Evolutionary conservation across 2,888 invertebrate genomes (phyloP), one percentile per base, ranked within the genome.

Genomic region (Apamea sordens): DNA sequence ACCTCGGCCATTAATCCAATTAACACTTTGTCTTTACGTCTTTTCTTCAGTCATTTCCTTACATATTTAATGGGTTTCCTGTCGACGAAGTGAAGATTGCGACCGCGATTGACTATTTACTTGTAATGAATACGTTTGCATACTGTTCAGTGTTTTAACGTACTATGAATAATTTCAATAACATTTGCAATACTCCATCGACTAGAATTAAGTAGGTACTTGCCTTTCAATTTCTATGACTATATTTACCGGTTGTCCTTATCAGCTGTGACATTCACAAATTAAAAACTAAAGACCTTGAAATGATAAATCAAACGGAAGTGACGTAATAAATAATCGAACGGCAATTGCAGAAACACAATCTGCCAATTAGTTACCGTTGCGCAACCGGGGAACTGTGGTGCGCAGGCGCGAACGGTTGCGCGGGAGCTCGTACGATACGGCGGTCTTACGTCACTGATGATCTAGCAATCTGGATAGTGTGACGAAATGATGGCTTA

Each of bases 311-410:
- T 65, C 73, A 77, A 86, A 82, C 84, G 87, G 81, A 82, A 89
- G 77, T 75, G 72, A 82, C 71, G 80, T 86, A 86, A 86, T 79
- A 68, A 67, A 78, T 75, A 68, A 83, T 78, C 73, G 82, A 87
- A 81, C 77, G 73, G 78, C 83, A 84, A 82, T 89, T 88, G 86
- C 86, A 86, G 81, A 85, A 84, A 77, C 73, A 86, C 81, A 80
- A 87, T 86, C 84, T 82, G 73, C 64, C 85, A 84, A 88, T 89
- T 89, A 88, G 84, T 83, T 84, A 89, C 84, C 84, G 87, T 89
- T 88, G 86, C 81, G 81, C 82, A 83, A 89, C 77, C 76, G 77
- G 63, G 69, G 75, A 76, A 63, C 64, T 68, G 78, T 61, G 68
- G 75, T 81, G 85, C 76, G 76, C 82, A 72, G 73, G 80, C 78